Conservation (phyloP, 1,140 invertebrate species). For the Phthorimaea operculella region DNA sequence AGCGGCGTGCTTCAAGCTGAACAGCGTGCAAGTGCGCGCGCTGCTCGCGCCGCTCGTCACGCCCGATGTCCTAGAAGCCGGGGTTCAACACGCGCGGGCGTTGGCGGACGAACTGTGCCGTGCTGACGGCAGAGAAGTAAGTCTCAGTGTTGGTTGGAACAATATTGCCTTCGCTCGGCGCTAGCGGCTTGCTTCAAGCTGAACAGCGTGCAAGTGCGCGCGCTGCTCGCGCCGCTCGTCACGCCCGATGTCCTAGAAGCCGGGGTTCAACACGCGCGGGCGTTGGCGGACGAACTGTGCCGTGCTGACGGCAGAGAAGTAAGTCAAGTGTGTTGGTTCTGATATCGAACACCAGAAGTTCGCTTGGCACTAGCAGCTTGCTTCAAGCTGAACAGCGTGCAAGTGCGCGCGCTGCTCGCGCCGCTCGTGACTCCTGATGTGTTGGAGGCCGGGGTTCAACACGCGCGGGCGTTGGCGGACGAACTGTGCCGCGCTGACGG, state of each 20-base stretch:
- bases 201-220: conserved; percentile 94
- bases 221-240: conserved; percentile 73
- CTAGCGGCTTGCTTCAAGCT: conserved; percentile 97
- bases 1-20: conserved; percentile 96
- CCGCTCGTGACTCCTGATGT: conserved; percentile 68
- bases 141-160: no score
- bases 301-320: no score
- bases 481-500: conserved; percentile 91
- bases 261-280: conserved; percentile 84
- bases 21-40: conserved; percentile 92
- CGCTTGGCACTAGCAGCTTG: conserved; percentile 92
- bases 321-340: no score
- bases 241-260: conserved; percentile 71
- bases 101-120: no score
- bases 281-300: no score
- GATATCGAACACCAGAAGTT: no score
- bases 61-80: conserved; percentile 71
- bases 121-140: no score
- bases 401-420: conserved; percentile 84
- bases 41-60: conserved; percentile 73
- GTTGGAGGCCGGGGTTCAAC: conserved; percentile 73
- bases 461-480: conserved; percentile 94
- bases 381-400: conserved; percentile 97
- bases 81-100: conserved; percentile 86
- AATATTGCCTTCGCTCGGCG: conserved; percentile 86